phyloP scores from a whole-genome alignment of 2,888 invertebrate species.

The Pachliopta kotzebuea region DNA sequence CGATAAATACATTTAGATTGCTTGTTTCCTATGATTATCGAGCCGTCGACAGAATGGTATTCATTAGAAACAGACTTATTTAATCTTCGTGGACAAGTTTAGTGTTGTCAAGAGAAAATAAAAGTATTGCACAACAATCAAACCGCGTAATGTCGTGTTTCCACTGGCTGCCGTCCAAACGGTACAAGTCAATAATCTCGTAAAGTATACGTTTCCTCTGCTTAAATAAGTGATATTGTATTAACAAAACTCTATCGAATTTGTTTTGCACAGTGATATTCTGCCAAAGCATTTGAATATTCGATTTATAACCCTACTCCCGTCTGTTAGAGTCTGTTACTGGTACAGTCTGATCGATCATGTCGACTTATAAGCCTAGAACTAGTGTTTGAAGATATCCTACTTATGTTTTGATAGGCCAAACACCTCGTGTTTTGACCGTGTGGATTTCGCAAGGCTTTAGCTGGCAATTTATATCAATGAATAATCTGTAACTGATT shows the following conservation, averaged over 20 bases:
- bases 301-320: constrained; percentile 32
- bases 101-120: constrained; percentile 23
- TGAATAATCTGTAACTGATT: constrained; percentile 48
- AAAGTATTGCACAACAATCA: constrained; percentile 29
- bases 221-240: constrained; percentile 52
- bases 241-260: constrained; percentile 56
- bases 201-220: constrained; percentile 52
- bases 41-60: background rate
- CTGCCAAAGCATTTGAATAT: constrained; percentile 46
- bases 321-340: constrained; percentile 45
- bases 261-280: constrained; percentile 46
- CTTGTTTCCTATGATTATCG: background rate
- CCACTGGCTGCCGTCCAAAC: constrained; percentile 33
- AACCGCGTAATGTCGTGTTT: constrained; percentile 37
- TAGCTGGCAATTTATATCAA: constrained; percentile 57
- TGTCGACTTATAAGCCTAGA: constrained; percentile 30
- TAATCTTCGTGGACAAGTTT: background rate
- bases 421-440: constrained; percentile 63
- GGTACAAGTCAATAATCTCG: constrained; percentile 39
- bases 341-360: constrained; percentile 29
- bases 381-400: constrained; percentile 53
- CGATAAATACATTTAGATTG: background rate
- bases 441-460: constrained; percentile 51
- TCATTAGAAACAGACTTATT: background rate
- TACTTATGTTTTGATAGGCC: constrained; percentile 66